Evolutionary conservation across 2,797 vertebrate species (phyloP).

Genomic region (Pseudochirops cupreus): DNA sequence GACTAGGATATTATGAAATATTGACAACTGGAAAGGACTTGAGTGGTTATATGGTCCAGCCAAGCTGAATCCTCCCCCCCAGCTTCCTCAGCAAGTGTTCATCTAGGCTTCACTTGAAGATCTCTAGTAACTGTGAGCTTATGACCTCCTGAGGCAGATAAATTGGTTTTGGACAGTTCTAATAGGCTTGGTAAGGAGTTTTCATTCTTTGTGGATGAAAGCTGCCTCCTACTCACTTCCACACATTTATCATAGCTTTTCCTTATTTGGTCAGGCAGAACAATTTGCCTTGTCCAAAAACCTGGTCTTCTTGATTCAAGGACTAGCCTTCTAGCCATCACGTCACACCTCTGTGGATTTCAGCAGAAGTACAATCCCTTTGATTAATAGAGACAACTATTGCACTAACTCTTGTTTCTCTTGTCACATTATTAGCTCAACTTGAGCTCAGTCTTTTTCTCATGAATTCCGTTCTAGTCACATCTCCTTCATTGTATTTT

Average conservation of each 20-base stretch:
- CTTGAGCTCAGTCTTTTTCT: not conserved
- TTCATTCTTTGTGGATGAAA: not conserved
- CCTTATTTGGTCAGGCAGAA: not conserved
- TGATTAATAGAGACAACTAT: not conserved
- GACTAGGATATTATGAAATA: not conserved
- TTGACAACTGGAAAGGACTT: not conserved
- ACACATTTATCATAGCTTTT: not conserved
- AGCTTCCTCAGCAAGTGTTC: not conserved
- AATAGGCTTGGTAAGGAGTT: not conserved
- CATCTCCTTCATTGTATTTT: not conserved
- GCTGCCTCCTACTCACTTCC: not conserved
- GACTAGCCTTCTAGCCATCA: not conserved
- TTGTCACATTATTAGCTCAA: not conserved
- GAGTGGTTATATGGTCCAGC: not conserved
- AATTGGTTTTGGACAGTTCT: not conserved
- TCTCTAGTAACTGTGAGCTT: not conserved
- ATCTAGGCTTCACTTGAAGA: not conserved
- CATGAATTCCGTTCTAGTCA: not conserved
- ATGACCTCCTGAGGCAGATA: not conserved
- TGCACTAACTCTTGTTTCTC: not conserved
- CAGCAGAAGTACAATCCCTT: not conserved
- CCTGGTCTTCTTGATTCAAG: not conserved
- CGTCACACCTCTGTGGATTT: not conserved
- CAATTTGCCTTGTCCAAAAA: not conserved
- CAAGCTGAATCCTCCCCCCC: not conserved